These are phyloP conservation scores for Nymphalis polychloros DNA, from an alignment of 2,888 invertebrate species.

Conservation along the genomic window DNA sequence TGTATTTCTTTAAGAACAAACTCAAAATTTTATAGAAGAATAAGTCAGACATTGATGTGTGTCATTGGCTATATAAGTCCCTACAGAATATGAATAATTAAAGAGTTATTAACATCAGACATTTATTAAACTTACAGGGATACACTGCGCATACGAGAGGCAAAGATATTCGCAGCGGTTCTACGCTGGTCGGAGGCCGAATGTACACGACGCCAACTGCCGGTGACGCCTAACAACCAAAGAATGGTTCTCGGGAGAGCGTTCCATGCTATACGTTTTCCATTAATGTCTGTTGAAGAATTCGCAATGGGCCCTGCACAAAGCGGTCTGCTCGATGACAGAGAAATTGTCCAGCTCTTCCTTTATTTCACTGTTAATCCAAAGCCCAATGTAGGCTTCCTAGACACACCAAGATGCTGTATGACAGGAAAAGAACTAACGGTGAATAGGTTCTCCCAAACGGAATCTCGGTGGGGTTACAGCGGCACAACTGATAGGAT, in stretches of 20 bases:
- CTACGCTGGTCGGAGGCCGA: conserved; percentile 89
- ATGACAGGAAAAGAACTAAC: conserved; percentile 90
- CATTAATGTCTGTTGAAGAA: conserved; percentile 92
- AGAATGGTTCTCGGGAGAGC: conserved; percentile 86
- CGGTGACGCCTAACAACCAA: conserved; percentile 85
- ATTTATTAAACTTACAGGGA: conserved; percentile 77
- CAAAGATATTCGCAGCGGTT: conserved; percentile 88
- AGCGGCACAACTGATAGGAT: conserved; percentile 91
- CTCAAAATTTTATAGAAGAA: too few relatives aligned
- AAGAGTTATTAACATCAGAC: background rate
- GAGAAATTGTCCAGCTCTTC: conserved; percentile 88
- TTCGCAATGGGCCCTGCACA: conserved; percentile 90
- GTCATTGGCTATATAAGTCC: too few relatives aligned
- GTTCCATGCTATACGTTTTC: conserved; percentile 88
- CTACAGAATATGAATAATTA: too few relatives aligned
- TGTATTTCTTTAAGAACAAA: too few relatives aligned
- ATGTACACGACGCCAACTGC: conserved; percentile 85
- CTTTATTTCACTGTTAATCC: conserved; percentile 88
- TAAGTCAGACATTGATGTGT: too few relatives aligned
- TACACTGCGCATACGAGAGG: conserved; percentile 89
- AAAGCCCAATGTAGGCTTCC: conserved; percentile 87
- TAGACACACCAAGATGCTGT: conserved; percentile 87
- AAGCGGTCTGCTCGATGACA: conserved; percentile 87
- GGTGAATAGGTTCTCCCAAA: conserved; percentile 87
- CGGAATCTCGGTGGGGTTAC: conserved; percentile 92